These are phyloP conservation scores for Sesia bembeciformis DNA, from an alignment of 2,888 invertebrate species.

Conservation along the genomic window DNA sequence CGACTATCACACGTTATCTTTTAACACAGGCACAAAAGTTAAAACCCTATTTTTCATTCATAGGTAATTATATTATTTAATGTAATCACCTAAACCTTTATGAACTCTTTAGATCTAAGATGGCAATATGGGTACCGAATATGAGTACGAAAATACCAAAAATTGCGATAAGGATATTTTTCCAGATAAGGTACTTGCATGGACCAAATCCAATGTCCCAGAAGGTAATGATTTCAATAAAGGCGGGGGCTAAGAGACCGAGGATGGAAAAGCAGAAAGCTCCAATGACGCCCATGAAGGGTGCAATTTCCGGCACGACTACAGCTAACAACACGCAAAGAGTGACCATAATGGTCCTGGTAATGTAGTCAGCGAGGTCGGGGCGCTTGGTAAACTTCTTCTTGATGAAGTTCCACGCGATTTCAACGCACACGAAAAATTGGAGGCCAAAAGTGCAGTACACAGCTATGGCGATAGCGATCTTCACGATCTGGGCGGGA, in stretches of 20 bases:
- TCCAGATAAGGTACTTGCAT: slow-evolving; percentile 82
- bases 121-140: slow-evolving; percentile 78
- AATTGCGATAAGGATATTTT: slow-evolving; percentile 82
- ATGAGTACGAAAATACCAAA: slow-evolving; percentile 87
- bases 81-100: background rate
- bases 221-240: slow-evolving; percentile 88
- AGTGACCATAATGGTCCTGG: slow-evolving; percentile 79
- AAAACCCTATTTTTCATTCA: too few relatives aligned
- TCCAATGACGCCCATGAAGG: slow-evolving; percentile 94
- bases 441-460: slow-evolving; percentile 97
- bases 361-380: slow-evolving; percentile 81
- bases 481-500: slow-evolving; percentile 87
- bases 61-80: too few relatives aligned
- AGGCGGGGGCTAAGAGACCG: slow-evolving; percentile 89
- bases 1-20: slow-evolving; percentile 6
- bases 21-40: background rate
- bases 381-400: slow-evolving; percentile 80
- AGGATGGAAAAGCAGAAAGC: slow-evolving; percentile 94
- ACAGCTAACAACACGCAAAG: slow-evolving; percentile 85
- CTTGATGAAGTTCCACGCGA: slow-evolving; percentile 90
- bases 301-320: slow-evolving; percentile 89
- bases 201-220: slow-evolving; percentile 89
- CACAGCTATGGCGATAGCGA: slow-evolving; percentile 91
- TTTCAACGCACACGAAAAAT: slow-evolving; percentile 96
- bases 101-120: slow-evolving; percentile 12